Conservation (phyloP, 2,113 vertebrate genomes). For the Merops nubicus region DNA sequence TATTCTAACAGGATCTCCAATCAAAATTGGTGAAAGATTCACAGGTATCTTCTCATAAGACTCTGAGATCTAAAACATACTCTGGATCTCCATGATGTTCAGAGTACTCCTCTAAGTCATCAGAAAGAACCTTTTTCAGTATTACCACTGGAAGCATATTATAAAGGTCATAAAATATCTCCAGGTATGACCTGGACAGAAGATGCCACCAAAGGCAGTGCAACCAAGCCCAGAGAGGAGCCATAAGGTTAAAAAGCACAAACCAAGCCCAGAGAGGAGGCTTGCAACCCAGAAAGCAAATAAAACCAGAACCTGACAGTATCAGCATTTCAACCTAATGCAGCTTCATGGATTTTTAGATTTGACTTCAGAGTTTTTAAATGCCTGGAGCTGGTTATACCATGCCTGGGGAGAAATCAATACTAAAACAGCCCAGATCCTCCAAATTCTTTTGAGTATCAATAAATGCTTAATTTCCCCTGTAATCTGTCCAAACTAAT, state of each 20-base stretch:
- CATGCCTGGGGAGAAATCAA: not conserved
- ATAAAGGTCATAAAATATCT: not conserved
- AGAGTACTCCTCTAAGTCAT: fast-evolving
- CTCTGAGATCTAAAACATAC: not conserved
- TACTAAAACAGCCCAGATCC: not conserved
- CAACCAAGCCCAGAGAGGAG: not conserved
- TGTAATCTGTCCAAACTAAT: not conserved
- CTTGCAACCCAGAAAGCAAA: not conserved
- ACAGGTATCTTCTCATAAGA: not conserved
- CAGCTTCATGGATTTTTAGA: not conserved
- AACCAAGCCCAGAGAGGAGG: not conserved
- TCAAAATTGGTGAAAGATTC: not conserved
- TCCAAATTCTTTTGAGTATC: not conserved
- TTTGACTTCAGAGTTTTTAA: not conserved
- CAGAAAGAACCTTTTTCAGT: not conserved
- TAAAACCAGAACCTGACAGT: not conserved
- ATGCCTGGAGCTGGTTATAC: not conserved
- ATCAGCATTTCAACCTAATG: not conserved
- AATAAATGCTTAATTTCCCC: not conserved
- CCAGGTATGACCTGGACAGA: not conserved
- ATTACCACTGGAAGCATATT: not conserved
- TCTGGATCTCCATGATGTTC: not conserved
- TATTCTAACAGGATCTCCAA: not conserved
- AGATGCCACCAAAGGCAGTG: not conserved
- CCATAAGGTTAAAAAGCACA: not conserved